Evolutionary conservation across 2,888 invertebrate genomes (phyloP).

Genomic region (Schizaphis graminum): DNA sequence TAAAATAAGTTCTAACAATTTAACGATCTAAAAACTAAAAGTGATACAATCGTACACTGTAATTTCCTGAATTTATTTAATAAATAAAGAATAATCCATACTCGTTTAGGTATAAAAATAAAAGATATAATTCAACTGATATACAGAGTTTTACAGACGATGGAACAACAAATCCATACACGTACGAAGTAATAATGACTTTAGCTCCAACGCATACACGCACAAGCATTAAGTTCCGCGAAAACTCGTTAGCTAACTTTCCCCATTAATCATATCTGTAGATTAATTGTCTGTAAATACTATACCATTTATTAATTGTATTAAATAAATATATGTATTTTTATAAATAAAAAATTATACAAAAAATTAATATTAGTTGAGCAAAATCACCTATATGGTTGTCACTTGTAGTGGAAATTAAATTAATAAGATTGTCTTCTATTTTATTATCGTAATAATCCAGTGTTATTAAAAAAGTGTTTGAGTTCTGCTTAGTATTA

Average conservation of each 20-base stretch:
- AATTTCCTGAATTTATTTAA: background rate
- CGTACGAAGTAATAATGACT: background rate
- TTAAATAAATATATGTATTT: background rate
- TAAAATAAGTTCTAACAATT: background rate
- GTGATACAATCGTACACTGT: background rate
- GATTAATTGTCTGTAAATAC: conserved; percentile 20
- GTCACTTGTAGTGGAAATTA: background rate
- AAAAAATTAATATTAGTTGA: background rate
- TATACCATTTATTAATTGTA: background rate
- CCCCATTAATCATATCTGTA: conserved; percentile 19
- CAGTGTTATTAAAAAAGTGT: background rate
- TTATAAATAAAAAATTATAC: background rate
- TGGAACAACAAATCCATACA: background rate
- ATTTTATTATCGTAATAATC: background rate
- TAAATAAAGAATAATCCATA: background rate
- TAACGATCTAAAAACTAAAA: background rate
- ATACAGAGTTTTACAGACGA: background rate
- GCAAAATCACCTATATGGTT: background rate
- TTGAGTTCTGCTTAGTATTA: background rate
- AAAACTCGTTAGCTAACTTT: conserved; percentile 44
- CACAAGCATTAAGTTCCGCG: background rate
- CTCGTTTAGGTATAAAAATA: background rate
- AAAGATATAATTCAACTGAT: background rate
- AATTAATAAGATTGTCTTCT: background rate
- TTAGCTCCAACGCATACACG: background rate